These are phyloP conservation scores for Hippopotamyrus pictus DNA, from an alignment of 2,797 vertebrate genomes.

Conservation along the genomic window DNA sequence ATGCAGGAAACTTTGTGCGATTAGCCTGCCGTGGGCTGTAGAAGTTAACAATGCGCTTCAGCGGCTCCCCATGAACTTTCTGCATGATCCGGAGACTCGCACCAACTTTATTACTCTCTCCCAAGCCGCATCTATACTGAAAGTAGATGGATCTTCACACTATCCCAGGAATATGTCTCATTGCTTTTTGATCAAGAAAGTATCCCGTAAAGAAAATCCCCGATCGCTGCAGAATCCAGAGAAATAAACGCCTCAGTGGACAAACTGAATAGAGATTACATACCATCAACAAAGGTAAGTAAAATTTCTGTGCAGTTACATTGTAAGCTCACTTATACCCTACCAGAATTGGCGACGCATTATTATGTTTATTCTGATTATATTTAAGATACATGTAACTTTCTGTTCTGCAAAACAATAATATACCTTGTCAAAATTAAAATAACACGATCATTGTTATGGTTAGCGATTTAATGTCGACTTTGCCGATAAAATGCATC, in stretches of 20 bases:
- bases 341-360: not conserved
- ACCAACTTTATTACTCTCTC: constrained; percentile 35
- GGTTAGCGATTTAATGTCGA: not conserved
- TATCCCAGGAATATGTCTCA: constrained; percentile 35
- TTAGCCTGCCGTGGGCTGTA: constrained; percentile 57
- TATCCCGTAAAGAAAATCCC: constrained; percentile 22
- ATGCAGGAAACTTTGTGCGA: constrained; percentile 30
- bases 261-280: constrained; percentile 27
- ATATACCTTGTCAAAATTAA: constrained; percentile 2
- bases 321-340: not conserved
- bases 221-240: constrained; percentile 29
- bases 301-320: constrained; percentile 8
- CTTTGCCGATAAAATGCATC: not conserved
- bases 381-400: not conserved
- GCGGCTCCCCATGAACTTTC: constrained; percentile 41
- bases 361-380: not conserved
- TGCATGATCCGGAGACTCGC: constrained; percentile 43
- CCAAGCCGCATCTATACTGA: constrained; percentile 11
- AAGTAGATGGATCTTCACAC: constrained; percentile 47
- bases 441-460: not conserved
- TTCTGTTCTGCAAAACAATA: not conserved
- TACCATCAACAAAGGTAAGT: constrained; percentile 18
- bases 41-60: constrained; percentile 52
- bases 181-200: constrained; percentile 31
- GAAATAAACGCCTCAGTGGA: constrained; percentile 31